Conservation (phyloP, 1,140 invertebrate species). For the Latrodectus geometricus region DNA sequence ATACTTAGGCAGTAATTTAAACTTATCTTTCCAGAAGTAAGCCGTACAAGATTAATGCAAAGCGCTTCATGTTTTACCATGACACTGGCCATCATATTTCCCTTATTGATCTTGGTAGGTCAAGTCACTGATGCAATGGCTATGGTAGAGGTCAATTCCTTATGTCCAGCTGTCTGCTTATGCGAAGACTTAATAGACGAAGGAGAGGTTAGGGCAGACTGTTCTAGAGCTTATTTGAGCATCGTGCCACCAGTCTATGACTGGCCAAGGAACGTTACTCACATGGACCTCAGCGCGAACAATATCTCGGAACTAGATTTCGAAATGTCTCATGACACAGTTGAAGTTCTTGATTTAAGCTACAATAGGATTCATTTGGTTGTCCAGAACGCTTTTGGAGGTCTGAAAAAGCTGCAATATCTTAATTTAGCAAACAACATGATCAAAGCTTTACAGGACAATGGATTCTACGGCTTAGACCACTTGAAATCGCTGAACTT, state of each 20-base stretch:
- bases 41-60: too few species aligned
- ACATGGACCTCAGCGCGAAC: conserved; percentile 51
- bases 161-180: conserved; percentile 24
- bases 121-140: too few species aligned
- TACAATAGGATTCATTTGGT: conserved; percentile 1
- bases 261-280: conserved; percentile 44
- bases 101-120: too few species aligned
- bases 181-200: conserved; percentile 19
- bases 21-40: too few species aligned
- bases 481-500: conserved; percentile 55
- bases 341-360: conserved; percentile 44
- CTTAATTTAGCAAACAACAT: conserved; percentile 39
- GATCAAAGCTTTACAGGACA: conserved; percentile 20
- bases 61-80: too few species aligned
- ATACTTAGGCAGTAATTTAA: too few species aligned
- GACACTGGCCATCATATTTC: too few species aligned
- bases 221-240: neutral
- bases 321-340: neutral
- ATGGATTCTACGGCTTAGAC: conserved; percentile 45
- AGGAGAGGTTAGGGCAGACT: neutral
- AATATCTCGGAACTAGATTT: conserved; percentile 26
- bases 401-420: conserved; percentile 15
- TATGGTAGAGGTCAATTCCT: neutral
- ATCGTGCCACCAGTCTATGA: conserved; percentile 33
- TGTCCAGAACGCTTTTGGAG: conserved; percentile 25